These are phyloP conservation scores for Elgaria multicarinata DNA, from an alignment of 2,113 vertebrate species.

Conservation along the genomic window DNA sequence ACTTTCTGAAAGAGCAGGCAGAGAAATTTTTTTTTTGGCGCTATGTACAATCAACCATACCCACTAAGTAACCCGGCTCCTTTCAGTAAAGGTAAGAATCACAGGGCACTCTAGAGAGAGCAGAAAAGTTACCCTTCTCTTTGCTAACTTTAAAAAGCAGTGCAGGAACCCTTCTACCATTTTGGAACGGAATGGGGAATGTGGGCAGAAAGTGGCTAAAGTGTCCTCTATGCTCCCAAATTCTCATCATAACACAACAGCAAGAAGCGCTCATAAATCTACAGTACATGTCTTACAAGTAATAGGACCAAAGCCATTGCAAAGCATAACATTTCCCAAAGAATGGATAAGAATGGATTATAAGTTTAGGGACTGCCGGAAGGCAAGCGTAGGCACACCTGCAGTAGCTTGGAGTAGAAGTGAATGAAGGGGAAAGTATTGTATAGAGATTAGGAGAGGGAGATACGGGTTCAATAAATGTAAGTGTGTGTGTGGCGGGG, in stretches of 20 bases:
- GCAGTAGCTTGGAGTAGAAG: background rate
- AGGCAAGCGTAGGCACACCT: background rate
- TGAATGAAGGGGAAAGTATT: background rate
- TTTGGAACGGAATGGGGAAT: conserved; percentile 47
- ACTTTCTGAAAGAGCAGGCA: conserved; percentile 56
- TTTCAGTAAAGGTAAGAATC: background rate
- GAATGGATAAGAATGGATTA: background rate
- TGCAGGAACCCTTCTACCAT: no score
- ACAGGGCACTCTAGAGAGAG: no score
- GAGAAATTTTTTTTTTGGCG: background rate
- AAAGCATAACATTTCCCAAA: background rate
- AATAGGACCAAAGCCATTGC: background rate
- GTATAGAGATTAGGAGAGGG: background rate
- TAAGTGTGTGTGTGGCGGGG: background rate
- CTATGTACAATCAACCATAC: background rate
- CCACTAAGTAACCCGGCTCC: no score
- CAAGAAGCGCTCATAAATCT: background rate
- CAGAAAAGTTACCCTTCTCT: background rate
- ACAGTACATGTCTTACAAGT: background rate
- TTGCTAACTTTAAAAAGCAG: background rate
- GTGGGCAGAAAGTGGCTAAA: background rate
- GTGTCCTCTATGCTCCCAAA: background rate
- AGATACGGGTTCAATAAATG: no score
- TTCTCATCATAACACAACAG: background rate
- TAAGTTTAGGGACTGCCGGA: background rate